Percentiles rank a stretch among this genome's conserved stretches.
These are phyloP conservation scores for Setophaga coronata DNA, from an alignment of 2,113 vertebrate species.

Conservation along the genomic window DNA sequence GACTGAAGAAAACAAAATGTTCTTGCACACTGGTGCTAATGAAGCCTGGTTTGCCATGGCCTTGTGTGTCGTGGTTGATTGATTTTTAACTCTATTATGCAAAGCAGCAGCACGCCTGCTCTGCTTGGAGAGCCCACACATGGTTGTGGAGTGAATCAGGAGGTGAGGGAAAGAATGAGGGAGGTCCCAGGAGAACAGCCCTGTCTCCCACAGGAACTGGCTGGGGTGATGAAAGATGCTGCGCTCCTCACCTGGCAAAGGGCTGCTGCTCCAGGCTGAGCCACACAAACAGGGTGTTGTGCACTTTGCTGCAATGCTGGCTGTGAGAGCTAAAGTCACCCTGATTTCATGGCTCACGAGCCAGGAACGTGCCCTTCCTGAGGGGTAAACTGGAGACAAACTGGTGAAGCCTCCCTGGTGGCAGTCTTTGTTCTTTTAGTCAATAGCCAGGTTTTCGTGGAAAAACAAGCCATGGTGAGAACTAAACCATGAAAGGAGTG, in stretches of 20 bases:
- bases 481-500: not conserved
- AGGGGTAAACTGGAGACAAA: not conserved
- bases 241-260: not conserved
- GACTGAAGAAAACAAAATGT: constrained; percentile 35
- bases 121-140: not conserved
- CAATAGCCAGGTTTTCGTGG: not conserved
- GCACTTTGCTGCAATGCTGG: accelerated
- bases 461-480: not conserved
- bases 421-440: not conserved
- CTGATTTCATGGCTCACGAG: not conserved
- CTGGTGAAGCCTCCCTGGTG: not conserved
- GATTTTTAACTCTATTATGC: not conserved
- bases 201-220: accelerated
- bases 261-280: not conserved
- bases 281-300: not conserved
- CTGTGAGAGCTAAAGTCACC: not conserved
- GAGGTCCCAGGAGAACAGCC: not conserved
- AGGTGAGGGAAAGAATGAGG: not conserved
- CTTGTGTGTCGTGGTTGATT: not conserved
- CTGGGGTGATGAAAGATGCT: not conserved
- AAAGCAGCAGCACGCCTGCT: not conserved
- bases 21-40: not conserved
- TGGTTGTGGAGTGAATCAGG: not conserved
- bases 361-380: not conserved
- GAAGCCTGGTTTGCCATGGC: not conserved